phyloP scores from a whole-genome alignment of 2,888 invertebrate species.

The Camponotus fellah region DNA sequence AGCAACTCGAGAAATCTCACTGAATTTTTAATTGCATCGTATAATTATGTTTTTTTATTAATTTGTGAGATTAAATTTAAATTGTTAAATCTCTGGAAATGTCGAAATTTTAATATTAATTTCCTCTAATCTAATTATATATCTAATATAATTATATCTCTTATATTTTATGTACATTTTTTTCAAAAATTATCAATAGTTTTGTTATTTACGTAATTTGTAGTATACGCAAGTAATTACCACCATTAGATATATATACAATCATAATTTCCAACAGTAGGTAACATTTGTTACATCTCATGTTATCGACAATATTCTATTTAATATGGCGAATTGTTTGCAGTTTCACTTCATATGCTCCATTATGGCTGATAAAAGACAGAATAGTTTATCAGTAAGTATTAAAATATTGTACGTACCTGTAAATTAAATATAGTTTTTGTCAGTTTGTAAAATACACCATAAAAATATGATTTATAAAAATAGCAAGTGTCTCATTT shows the following conservation, averaged over 20 bases:
- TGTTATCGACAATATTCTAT: not conserved
- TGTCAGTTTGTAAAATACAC: not conserved
- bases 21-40: not conserved
- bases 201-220: no score
- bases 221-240: no score
- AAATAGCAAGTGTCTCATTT: not conserved
- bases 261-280: not conserved
- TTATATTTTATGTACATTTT: not conserved
- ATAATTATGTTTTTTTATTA: not conserved
- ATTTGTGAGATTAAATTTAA: no score
- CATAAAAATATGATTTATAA: not conserved
- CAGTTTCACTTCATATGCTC: not conserved
- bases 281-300: not conserved
- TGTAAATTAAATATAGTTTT: slow-evolving; percentile 2
- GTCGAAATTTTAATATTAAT: not conserved
- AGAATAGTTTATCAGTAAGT: slow-evolving; percentile 70
- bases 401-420: not conserved
- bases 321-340: slow-evolving; percentile 15
- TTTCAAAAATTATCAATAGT: not conserved
- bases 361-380: slow-evolving; percentile 71
- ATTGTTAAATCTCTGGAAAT: not conserved
- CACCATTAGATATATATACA: not conserved
- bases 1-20: not conserved
- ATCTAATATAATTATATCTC: not conserved
- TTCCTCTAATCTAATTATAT: not conserved